These are phyloP conservation scores for Henricia sp. DNA, from an alignment of 53 echinoderm and acorn worm genomes.

Conservation along the genomic window DNA sequence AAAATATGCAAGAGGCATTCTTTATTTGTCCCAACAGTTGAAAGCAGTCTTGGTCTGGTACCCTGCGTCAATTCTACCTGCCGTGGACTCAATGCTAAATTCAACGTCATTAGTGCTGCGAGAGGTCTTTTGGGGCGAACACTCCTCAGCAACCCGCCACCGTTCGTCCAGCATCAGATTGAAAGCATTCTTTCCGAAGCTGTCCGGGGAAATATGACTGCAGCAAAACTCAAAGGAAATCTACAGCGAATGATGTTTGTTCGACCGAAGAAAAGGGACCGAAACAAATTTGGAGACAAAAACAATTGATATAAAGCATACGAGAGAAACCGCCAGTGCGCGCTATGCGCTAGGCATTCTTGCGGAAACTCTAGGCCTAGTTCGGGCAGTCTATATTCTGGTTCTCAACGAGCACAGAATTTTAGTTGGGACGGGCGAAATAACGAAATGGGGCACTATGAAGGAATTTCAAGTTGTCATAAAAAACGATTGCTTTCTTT, in stretches of 20 bases:
- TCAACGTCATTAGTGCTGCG: conserved; percentile 72
- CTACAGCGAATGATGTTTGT: conserved; percentile 23
- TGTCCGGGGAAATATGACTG: conserved; percentile 9
- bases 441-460: too few relatives aligned
- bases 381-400: too few relatives aligned
- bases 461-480: too few relatives aligned
- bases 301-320: too few relatives aligned
- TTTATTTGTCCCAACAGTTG: neutral
- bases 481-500: too few relatives aligned
- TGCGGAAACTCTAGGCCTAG: too few relatives aligned
- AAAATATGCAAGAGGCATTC: neutral
- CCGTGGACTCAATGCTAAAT: conserved; percentile 72
- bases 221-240: conserved; percentile 3
- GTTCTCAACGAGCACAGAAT: too few relatives aligned
- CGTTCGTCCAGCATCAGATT: conserved; percentile 24
- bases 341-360: too few relatives aligned
- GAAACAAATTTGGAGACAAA: too few relatives aligned
- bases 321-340: too few relatives aligned
- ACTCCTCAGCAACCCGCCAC: conserved; percentile 57
- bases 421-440: too few relatives aligned
- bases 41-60: conserved; percentile 29
- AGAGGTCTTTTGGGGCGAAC: conserved; percentile 65
- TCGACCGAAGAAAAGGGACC: neutral
- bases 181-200: neutral
- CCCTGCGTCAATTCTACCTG: conserved; percentile 73